A percentile compares a stretch with the other conserved stretches of the same genome.
These are phyloP conservation scores for Spodoptera exigua DNA, from an alignment of 2,888 invertebrate genomes.

Conservation along the genomic window DNA sequence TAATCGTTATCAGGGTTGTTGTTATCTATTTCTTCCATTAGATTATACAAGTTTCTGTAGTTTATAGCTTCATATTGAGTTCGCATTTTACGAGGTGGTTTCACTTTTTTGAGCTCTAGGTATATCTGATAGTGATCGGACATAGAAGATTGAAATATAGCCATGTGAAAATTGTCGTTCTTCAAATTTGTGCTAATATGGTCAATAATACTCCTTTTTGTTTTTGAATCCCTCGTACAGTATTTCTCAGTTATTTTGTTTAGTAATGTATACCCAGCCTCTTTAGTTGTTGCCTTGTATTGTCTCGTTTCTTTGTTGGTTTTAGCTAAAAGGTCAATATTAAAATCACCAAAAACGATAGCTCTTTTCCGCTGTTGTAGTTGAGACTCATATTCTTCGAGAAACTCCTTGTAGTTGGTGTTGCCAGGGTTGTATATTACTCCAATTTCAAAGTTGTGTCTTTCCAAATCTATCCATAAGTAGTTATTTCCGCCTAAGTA, in stretches of 20 bases:
- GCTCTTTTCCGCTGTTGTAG: neutral
- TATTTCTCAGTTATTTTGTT: slow-evolving; percentile 6
- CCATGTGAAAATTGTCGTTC: neutral
- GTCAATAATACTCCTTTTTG: slow-evolving; percentile 5
- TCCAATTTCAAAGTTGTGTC: slow-evolving; percentile 8
- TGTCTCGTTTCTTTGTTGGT: slow-evolving; percentile 9
- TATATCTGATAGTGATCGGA: slow-evolving; percentile 1
- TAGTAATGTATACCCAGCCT: slow-evolving; percentile 14
- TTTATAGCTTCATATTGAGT: slow-evolving; percentile 6
- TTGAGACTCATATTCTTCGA: neutral
- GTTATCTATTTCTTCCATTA: no score
- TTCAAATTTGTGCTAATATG: slow-evolving; percentile 7
- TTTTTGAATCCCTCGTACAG: slow-evolving; percentile 6
- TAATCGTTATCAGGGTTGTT: no score
- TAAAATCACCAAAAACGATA: neutral
- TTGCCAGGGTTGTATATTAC: slow-evolving; percentile 16
- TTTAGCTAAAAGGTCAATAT: neutral
- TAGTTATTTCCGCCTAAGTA: slow-evolving; percentile 17
- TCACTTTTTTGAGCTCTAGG: neutral
- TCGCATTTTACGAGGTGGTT: slow-evolving; percentile 4
- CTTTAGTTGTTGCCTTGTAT: slow-evolving; percentile 4
- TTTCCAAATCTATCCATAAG: slow-evolving; percentile 16
- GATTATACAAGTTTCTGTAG: neutral
- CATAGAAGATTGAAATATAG: slow-evolving; percentile 1
- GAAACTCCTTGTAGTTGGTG: slow-evolving; percentile 13